Evolutionary conservation across 2,797 vertebrate species (phyloP).

Genomic region (Hippoglossus hippoglossus): DNA sequence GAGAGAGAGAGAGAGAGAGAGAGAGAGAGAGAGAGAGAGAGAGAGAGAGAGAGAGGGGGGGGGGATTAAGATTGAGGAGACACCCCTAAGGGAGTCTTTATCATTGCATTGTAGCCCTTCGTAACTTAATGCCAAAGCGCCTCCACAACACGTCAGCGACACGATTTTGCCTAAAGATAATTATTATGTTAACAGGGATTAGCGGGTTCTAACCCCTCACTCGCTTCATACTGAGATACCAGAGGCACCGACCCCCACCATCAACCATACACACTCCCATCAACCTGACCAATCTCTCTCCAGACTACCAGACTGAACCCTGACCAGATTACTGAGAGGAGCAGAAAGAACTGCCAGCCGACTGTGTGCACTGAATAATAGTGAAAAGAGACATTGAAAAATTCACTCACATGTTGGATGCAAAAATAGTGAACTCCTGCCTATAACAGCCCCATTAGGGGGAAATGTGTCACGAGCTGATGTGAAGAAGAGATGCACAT

Average conservation of each 20-base stretch:
- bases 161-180: slow-evolving; percentile 75
- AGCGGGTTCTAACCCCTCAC: slow-evolving; percentile 61
- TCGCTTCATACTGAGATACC: slow-evolving; percentile 50
- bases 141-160: slow-evolving; percentile 66
- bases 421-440: slow-evolving; percentile 61
- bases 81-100: slow-evolving; percentile 79
- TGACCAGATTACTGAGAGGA: slow-evolving; percentile 65
- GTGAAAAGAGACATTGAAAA: slow-evolving; percentile 33
- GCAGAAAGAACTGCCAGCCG: slow-evolving; percentile 28
- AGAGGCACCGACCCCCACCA: slow-evolving; percentile 57
- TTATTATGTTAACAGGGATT: slow-evolving; percentile 79
- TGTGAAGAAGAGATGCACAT: slow-evolving; percentile 63
- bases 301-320: slow-evolving; percentile 53
- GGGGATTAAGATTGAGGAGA: slow-evolving; percentile 80
- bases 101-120: slow-evolving; percentile 69
- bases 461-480: slow-evolving; percentile 51
- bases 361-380: slow-evolving; percentile 32
- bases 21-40: slow-evolving; percentile 44
- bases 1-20: slow-evolving; percentile 45
- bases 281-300: slow-evolving; percentile 61
- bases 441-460: slow-evolving; percentile 47
- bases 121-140: slow-evolving; percentile 58
- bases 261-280: slow-evolving; percentile 50
- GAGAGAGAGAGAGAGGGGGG: slow-evolving; percentile 33
- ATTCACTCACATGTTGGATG: slow-evolving; percentile 66